Evolutionary conservation across 2,797 vertebrate genomes (phyloP), one percentile per base, ranked within the genome.

Genomic region (Hydrocynus forskahlii): DNA sequence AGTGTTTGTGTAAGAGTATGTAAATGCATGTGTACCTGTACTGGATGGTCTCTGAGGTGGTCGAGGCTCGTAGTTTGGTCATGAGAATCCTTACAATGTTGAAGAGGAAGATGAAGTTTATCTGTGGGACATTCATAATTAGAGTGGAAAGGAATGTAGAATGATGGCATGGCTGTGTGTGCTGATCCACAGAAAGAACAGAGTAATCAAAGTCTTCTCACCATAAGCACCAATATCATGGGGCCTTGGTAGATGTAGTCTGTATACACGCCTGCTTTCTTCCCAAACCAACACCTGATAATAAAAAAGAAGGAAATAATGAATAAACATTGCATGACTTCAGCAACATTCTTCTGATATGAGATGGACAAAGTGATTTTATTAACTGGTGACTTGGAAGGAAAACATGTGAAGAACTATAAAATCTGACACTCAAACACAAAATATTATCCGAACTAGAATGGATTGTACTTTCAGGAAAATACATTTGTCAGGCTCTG

Each of bases 91-190:
- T 93, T 82, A 97, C 97, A 0, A 97, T 97, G 90, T 97, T 97
- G 92, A 97, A 97, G 55, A 97, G 94, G 92, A 97, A 97, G 84
- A 97, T 95, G 76, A 97, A 97, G 85, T 97, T 97, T 86, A 97
- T 96, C 97, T 97, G 90, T 4, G 29, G 43, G 68, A 69, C 35
- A 67, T 48, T 69, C 12, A 45, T 5, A 48, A 68, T 48, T 9
- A 69, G 7, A 66, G 35, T 1, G 1, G 13, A 63, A 14, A 5
- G 5, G 25, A 12, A 9, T n/a, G 17, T 40, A 66, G 25, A 5
- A 35, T 38, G 6, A 2, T 17, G 19, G 63, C 40, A 21, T 25
- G 45, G 21, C n/a, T 70, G 13, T 35, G 21, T 25, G 48, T 17
- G 7, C 48, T 4, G 7, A 12, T 25, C 16, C 25, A 48, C 10